Conservation (phyloP, 2,888 invertebrate species). For the Drosophila subquinaria region DNA sequence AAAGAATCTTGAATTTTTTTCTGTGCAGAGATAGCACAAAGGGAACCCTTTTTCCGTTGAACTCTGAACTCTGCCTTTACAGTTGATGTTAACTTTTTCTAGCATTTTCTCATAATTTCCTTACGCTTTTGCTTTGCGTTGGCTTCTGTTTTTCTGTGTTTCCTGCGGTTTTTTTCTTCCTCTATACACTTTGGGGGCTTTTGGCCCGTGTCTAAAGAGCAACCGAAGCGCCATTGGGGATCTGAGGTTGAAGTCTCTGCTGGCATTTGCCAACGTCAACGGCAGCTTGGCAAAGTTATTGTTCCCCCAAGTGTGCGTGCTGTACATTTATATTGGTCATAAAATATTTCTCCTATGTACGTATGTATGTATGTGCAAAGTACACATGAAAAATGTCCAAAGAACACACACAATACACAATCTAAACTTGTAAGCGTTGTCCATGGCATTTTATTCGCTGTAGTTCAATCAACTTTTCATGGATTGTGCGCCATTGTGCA, state of each 20-base stretch:
- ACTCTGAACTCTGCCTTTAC: slow-evolving; percentile 6
- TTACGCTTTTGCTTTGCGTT: slow-evolving; percentile 18
- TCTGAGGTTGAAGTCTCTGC: slow-evolving; percentile 41
- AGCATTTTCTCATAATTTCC: slow-evolving; percentile 34
- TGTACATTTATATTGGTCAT: slow-evolving; percentile 76
- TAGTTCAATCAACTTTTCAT: slow-evolving; percentile 76
- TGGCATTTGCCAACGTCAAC: slow-evolving; percentile 72
- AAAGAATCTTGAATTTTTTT: no score
- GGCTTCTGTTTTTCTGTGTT: slow-evolving; percentile 56
- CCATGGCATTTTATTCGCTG: slow-evolving; percentile 22
- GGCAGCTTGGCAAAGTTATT: slow-evolving; percentile 69
- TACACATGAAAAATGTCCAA: slow-evolving; percentile 55
- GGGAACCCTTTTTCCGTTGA: slow-evolving; percentile 17
- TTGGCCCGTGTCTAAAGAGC: slow-evolving; percentile 38
- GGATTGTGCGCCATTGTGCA: slow-evolving; percentile 56
- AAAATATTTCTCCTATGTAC: slow-evolving; percentile 58
- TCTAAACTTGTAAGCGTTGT: slow-evolving; percentile 25
- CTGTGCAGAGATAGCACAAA: background rate
- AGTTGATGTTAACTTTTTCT: slow-evolving; percentile 11
- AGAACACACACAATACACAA: background rate
- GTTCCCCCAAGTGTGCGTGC: slow-evolving; percentile 75
- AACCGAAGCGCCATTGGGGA: slow-evolving; percentile 43
- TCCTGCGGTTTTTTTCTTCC: slow-evolving; percentile 12
- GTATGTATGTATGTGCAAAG: slow-evolving; percentile 18
- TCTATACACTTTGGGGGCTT: slow-evolving; percentile 58